Evolutionary conservation across 2,113 vertebrate species (phyloP).

Genomic region (Corydoras sp.): DNA sequence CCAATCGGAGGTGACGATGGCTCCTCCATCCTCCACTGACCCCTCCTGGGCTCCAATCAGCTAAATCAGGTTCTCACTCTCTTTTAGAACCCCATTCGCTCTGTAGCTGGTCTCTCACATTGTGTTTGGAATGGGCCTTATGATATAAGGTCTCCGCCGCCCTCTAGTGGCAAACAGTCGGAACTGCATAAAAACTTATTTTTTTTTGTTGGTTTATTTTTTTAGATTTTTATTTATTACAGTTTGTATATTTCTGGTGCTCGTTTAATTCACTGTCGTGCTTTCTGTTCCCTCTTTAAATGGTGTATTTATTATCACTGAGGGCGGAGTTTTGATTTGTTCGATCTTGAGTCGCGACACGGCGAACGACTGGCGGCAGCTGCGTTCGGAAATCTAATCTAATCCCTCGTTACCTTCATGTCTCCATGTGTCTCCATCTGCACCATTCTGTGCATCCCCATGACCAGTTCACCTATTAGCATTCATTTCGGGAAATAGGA

Average conservation of each 20-base stretch:
- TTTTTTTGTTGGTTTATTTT: conserved; percentile 42
- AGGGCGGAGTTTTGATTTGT: conserved; percentile 25
- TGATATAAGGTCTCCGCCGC: conserved; percentile 2
- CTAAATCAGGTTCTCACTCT: not conserved
- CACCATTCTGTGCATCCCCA: too few relatives aligned
- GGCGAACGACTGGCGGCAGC: too few relatives aligned
- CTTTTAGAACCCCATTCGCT: not conserved
- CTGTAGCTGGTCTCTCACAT: not conserved
- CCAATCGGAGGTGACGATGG: not conserved
- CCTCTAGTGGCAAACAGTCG: conserved; percentile 24
- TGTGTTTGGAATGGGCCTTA: not conserved
- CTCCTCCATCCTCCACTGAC: not conserved
- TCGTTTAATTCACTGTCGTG: conserved; percentile 16
- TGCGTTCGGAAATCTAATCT: too few relatives aligned
- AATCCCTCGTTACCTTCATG: too few relatives aligned
- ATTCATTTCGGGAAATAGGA: too few relatives aligned
- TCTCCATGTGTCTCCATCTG: too few relatives aligned
- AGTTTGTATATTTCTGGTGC: conserved; percentile 30
- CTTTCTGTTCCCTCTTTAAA: conserved; percentile 31
- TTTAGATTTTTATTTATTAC: conserved; percentile 7
- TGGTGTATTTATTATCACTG: conserved; percentile 43
- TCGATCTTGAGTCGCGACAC: not conserved
- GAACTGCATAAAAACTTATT: conserved; percentile 12
- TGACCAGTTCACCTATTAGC: too few relatives aligned
- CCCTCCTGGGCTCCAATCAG: not conserved